Base-by-base conservation (phyloP, 2,113 vertebrate species). In the Empidonax alnorum region DNA sequence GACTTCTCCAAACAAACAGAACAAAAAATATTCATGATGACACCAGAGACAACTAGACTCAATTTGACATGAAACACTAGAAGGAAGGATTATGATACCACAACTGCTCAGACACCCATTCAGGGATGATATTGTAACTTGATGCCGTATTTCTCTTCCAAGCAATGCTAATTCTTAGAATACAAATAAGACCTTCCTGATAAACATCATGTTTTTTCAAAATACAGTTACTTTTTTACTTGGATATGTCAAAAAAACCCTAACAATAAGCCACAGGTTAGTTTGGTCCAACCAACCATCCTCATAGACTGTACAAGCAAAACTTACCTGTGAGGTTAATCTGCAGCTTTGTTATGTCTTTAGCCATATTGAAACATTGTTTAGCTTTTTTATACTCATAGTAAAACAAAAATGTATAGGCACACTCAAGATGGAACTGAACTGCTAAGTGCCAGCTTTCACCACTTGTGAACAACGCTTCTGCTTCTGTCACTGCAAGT, bases 371-470 rank as follows among this genome's bases (percentile, higher is more conserved):
- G 58, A 99, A 98, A 95, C 98, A 98, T 2, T 99, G 97, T 89
- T 99, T 99, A 91, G 99, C 99, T 67, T 97, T 96, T 95, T 97
- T 98, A 95, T 99, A 99, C n/a, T 99, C 99, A 16, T 99, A 99
- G 96, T 99, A 99, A 94, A 98, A 98, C 88, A 99, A 98, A 95
- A 96, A 98, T 1, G 81, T 96, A 96, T 99, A 98, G 84, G 98
- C 98, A 94, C 98, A 99, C 96, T 99, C 99, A 95, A 99, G 98
- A 91, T 99, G 98, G 88, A 99, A 99, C 46, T 99, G 99, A 91
- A 99, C 96, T 68, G 97, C 97, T 93, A 99, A 98, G 83, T 97
- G 98, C 65, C 90, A 96, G 56, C 97, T 97, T 18, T 96, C 94
- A 58, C 75, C 94, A 74, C 91, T 95, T 33, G 72, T 65, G 55